These are phyloP conservation scores for Drosophila mayri DNA, from an alignment of 1,140 invertebrate genomes.

Conservation along the genomic window DNA sequence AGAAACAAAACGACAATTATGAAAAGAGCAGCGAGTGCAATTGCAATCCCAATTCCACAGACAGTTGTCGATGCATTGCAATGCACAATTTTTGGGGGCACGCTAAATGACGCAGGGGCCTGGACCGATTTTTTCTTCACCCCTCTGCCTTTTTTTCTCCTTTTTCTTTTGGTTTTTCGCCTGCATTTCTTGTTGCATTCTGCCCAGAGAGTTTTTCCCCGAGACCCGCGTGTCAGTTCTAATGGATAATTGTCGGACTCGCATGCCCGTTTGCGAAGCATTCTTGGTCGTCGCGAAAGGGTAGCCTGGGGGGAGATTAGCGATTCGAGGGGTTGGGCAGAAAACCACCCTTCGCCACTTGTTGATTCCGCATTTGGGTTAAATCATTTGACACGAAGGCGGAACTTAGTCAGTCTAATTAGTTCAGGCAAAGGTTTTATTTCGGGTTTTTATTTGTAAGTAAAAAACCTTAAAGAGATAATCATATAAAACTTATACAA, in stretches of 20 bases:
- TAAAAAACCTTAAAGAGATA: background rate
- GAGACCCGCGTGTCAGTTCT: conserved; percentile 72
- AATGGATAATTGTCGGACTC: conserved; percentile 80
- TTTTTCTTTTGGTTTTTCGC: conserved; percentile 31
- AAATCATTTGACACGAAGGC: conserved; percentile 12
- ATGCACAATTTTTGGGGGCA: conserved; percentile 59
- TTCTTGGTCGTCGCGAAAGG: conserved; percentile 16
- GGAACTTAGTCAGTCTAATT: conserved; percentile 5
- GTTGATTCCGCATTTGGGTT: conserved; percentile 25
- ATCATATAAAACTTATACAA: background rate
- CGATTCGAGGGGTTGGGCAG: conserved; percentile 1
- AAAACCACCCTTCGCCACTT: conserved; percentile 13
- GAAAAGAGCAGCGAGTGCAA: conserved; percentile 78
- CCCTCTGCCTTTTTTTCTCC: conserved; percentile 1
- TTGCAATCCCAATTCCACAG: conserved; percentile 69
- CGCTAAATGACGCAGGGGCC: conserved; percentile 60
- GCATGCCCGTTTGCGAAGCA: conserved; percentile 53
- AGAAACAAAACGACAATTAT: conserved; percentile 70
- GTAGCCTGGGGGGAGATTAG: conserved; percentile 44
- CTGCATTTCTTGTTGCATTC: conserved; percentile 28
- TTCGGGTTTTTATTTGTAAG: background rate
- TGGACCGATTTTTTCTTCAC: conserved; percentile 16
- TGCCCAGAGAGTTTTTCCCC: conserved; percentile 8
- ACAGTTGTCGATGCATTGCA: conserved; percentile 45
- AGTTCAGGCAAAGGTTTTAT: background rate